phyloP scores from a whole-genome alignment of 2,888 invertebrate species.

The Drosophila monieri region DNA sequence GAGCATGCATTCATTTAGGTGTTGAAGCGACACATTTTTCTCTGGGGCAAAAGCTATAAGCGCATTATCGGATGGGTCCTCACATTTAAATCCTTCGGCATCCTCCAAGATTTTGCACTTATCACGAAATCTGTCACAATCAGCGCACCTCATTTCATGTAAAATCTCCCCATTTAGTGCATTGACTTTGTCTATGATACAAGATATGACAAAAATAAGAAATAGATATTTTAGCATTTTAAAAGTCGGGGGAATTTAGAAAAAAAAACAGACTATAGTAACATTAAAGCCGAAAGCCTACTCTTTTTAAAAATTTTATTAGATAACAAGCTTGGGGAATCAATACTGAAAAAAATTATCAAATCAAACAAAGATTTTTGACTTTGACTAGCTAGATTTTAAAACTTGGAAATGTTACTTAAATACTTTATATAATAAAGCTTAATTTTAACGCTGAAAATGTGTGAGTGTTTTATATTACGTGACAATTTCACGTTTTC shows the following conservation, averaged over 20 bases:
- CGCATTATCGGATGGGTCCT: background rate
- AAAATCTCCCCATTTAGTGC: background rate
- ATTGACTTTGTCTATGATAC: background rate
- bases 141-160: background rate
- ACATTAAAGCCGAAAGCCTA: background rate
- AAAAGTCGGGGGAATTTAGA: background rate
- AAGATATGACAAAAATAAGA: background rate
- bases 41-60: background rate
- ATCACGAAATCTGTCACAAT: background rate
- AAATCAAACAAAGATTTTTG: no score
- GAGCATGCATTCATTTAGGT: background rate
- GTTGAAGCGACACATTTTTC: background rate
- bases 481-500: constrained; percentile 67
- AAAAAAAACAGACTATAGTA: no score
- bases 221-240: background rate
- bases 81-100: background rate
- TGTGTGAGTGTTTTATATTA: constrained; percentile 48
- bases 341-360: background rate
- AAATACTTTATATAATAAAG: background rate
- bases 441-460: background rate
- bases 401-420: background rate
- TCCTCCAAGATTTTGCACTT: background rate
- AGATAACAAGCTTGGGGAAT: background rate
- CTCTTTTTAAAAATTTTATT: background rate
- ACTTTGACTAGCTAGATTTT: background rate